phyloP scores from a whole-genome alignment of 35 echinoderm and acorn worm genomes.

The Holothuria glaberrima region DNA sequence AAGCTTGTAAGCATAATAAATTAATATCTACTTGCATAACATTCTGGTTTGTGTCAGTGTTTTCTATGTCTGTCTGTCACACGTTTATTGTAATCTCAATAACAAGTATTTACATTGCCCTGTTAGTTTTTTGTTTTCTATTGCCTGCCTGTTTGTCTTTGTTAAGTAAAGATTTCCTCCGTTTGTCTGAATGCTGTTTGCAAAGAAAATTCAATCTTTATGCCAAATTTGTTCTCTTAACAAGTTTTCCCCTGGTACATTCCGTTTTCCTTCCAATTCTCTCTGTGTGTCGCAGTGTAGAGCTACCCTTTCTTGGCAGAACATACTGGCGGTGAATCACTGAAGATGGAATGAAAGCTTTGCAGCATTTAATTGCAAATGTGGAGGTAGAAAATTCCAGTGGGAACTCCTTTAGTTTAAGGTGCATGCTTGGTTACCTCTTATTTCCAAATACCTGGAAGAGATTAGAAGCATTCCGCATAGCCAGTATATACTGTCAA shows the following conservation, averaged over 20 bases:
- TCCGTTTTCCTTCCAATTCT: conserved; percentile 21
- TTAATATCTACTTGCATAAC: too few relatives aligned
- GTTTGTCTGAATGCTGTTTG: neutral
- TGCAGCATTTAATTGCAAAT: conserved; percentile 42
- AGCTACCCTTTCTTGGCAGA: neutral
- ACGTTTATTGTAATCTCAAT: too few relatives aligned
- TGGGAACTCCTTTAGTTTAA: neutral
- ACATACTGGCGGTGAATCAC: conserved; percentile 27
- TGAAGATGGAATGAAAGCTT: conserved; percentile 26
- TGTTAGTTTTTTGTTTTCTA: too few relatives aligned
- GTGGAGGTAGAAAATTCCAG: conserved; percentile 7
- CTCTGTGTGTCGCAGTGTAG: neutral
- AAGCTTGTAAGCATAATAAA: too few relatives aligned
- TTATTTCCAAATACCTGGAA: too few relatives aligned
- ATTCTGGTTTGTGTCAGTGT: too few relatives aligned
- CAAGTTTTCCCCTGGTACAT: conserved; percentile 34
- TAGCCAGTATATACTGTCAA: too few relatives aligned
- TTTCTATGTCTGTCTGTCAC: too few relatives aligned
- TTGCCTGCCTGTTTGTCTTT: too few relatives aligned
- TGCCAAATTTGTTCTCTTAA: conserved; percentile 48
- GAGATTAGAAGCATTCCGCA: too few relatives aligned
- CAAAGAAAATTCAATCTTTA: conserved; percentile 17
- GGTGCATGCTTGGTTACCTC: too few relatives aligned
- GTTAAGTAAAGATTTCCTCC: neutral
- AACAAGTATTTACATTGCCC: too few relatives aligned